phyloP scores from a whole-genome alignment of 2,113 vertebrate species.

The Meles meles region DNA sequence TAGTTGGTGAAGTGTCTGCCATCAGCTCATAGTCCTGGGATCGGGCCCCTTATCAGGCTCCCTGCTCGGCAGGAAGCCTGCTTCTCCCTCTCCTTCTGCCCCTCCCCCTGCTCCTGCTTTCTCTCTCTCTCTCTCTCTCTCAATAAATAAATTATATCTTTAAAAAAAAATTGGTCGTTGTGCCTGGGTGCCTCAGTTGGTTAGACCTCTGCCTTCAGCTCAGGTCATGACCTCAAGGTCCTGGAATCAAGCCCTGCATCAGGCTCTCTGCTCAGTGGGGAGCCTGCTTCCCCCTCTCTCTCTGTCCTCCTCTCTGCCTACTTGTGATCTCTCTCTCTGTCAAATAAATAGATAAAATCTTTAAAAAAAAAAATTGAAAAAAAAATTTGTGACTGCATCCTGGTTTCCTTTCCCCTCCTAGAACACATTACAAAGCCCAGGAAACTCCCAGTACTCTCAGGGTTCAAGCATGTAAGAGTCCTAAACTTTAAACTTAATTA shows the following conservation, averaged over 20 bases:
- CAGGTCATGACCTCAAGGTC: no score
- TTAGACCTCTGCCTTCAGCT: no score
- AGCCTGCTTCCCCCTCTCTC: no score
- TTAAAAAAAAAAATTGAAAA: not conserved
- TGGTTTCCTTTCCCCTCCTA: not conserved
- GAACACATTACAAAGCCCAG: not conserved
- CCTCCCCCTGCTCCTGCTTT: not conserved
- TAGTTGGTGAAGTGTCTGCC: not conserved
- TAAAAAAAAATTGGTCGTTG: not conserved
- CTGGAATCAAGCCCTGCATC: no score
- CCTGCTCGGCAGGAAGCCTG: no score
- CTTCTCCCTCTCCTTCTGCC: not conserved
- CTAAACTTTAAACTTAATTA: not conserved
- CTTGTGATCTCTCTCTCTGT: not conserved
- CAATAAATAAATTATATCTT: not conserved
- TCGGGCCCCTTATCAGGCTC: not conserved
- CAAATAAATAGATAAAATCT: not conserved
- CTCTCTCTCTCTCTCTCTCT: not conserved
- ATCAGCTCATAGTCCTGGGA: not conserved
- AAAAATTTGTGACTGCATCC: not conserved
- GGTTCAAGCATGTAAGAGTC: accelerated
- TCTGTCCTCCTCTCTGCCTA: no score
- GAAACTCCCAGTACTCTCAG: not conserved
- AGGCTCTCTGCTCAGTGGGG: no score
- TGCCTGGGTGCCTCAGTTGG: no score